Base-by-base conservation (phyloP, 1,140 invertebrate species). In the Colletes latitarsis region DNA sequence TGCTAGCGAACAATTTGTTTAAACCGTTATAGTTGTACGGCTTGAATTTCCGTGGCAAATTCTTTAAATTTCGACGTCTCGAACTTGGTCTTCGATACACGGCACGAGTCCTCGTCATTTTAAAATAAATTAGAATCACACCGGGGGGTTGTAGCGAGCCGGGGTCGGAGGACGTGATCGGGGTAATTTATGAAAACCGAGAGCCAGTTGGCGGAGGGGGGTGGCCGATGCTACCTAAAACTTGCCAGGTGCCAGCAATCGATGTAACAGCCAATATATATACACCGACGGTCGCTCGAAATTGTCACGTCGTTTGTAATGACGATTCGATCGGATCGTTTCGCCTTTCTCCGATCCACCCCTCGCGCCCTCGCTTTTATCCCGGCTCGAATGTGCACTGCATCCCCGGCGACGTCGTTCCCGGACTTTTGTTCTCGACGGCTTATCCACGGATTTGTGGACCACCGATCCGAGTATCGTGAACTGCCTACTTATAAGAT, bases 401-500 rank as follows among this genome's bases (percentile, higher is more conserved):
- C 77, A 83, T 87, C 83, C 81, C 39, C 57, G 73, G 62, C 83
- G 63, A 79, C 83, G 64, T 77, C 71, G 72, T 17, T 55, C 73
- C 43, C 12, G 53, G 82, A 84, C 85, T 87, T 77, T 82, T 79
- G 85, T 87, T 87, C 81, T 75, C 86, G 74, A 76, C 60, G 82
- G 85, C 79, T 88, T 88, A 88, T 88, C 86, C 85, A 63, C 68
- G 86, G 86, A 88, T 88, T 88, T 88, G 86, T 77, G 85, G 71
- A 49, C 78, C 79, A 66, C 72, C 80, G 82, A 75, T 79, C 77
- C 57, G 46, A 57, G 80, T 80, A 87, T 88, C 86, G 86, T 88
- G 86, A 78, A 85, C 82, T 79, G 86, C 86, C 86, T 88, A 88
- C 86, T 87, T 82, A 88, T 87, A 80, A 84, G 86, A 85, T 87